These are phyloP conservation scores for Stomatorhinus walkeri DNA, from an alignment of 2,797 vertebrate genomes.

Conservation along the genomic window DNA sequence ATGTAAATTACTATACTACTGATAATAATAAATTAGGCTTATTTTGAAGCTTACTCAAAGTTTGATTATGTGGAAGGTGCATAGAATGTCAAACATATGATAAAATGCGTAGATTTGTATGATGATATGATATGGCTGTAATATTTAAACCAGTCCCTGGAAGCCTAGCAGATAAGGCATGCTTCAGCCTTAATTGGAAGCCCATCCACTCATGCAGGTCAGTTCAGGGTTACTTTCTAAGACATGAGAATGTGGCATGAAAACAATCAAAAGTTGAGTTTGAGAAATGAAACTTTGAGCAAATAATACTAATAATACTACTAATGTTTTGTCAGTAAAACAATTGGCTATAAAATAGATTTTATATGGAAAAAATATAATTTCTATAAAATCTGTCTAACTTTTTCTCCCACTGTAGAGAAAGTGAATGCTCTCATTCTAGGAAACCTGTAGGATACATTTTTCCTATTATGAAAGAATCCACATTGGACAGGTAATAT, in stretches of 20 bases:
- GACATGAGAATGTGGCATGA: not conserved
- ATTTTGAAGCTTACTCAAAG: not conserved
- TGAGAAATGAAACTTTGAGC: not conserved
- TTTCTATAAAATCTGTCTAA: not conserved
- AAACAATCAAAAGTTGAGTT: not conserved
- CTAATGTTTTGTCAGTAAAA: not conserved
- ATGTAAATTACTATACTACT: not conserved
- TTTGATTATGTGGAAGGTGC: not conserved
- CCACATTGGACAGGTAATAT: not conserved
- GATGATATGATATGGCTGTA: not conserved
- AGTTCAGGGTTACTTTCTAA: not conserved
- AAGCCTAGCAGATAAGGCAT: not conserved
- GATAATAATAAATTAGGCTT: not conserved
- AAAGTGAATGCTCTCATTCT: not conserved
- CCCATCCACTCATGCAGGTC: not conserved
- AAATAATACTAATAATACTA: not conserved
- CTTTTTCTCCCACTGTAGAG: not conserved
- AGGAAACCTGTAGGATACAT: not conserved
- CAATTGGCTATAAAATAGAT: not conserved
- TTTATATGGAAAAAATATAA: not conserved
- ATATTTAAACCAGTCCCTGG: not conserved
- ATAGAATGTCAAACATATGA: not conserved
- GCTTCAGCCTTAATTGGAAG: not conserved
- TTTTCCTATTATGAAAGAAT: not conserved
- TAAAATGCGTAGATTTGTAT: not conserved